Base-by-base conservation (phyloP, 2,113 vertebrate species). In the Myxocyprinus asiaticus region DNA sequence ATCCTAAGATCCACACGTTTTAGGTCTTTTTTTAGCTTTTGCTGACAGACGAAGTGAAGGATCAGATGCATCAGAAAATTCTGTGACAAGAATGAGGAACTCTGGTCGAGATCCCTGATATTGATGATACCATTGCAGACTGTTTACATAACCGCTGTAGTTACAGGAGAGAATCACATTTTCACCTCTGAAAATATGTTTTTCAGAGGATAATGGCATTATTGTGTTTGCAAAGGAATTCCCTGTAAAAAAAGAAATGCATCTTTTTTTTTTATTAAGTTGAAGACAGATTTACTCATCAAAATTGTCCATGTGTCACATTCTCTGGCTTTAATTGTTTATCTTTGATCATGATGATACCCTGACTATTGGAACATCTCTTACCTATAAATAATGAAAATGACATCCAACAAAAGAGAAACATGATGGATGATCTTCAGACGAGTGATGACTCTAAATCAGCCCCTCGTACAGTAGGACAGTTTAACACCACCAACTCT, bases 1-100 rank as follows among this genome's bases (percentile, higher is more conserved):
- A 83, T 81, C 10, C 58, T 22, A 17, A 85, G 72, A 77, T 77
- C 3, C 44, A 71, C 43, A 12, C 0, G 51, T 11, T 56, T 76
- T 4, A 55, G 59, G 5, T n/a, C 12, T 9, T 12, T 22, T 15
- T 7, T 66, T 10, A 6, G 55, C 42, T 61, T 15, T 61, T 15
- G 51, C 53, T 58, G 51, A 22, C 2, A 81, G 61, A 10, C 65
- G 51, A 50, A 58, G 67, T 51, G 48, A 5, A 58, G 67, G 10
- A 10, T 76, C 48, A 11, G 67, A 53, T 61, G 4, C 62, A 10
- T 6, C 17, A 2, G 4, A 65, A 4, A 53, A 44, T 50, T 77
- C 75, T 43, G 62, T 77, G 33, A 55, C 45, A 44, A 66, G 50
- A 4, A 66, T 63, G 8, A 77, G 48, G 14, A 43, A 67, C 17